phyloP scores from a whole-genome alignment of 2,888 invertebrate species.

The Synanthedon myopaeformis region DNA sequence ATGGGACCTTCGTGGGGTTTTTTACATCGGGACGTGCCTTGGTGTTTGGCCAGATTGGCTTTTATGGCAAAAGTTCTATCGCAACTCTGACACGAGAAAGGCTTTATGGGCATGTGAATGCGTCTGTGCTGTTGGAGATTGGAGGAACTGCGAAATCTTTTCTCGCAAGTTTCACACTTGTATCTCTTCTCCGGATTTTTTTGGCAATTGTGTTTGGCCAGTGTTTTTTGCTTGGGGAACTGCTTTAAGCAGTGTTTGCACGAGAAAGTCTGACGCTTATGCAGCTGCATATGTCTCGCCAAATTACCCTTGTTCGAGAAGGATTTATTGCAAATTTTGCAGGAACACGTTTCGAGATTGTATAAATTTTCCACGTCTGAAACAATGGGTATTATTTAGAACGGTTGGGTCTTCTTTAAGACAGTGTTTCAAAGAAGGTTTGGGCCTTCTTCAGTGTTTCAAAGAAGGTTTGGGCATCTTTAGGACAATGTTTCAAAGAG shows the following conservation, averaged over 20 bases:
- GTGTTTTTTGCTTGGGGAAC: constrained; percentile 6
- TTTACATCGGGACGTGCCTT: constrained; percentile 11
- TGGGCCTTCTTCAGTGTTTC: no score
- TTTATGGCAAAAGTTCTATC: constrained; percentile 15
- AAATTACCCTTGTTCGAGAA: constrained; percentile 14
- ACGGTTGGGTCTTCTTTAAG: no score
- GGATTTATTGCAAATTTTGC: constrained; percentile 14
- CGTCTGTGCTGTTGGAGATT: constrained; percentile 29
- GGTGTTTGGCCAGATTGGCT: constrained; percentile 18
- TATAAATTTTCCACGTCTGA: background rate
- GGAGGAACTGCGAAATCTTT: constrained; percentile 23
- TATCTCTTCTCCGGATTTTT: constrained; percentile 15
- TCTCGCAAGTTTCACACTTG: constrained; percentile 24
- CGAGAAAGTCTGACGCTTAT: constrained; percentile 8
- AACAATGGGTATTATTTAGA: constrained; percentile 3
- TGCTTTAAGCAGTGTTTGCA: background rate
- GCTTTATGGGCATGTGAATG: constrained; percentile 18
- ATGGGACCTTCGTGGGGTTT: constrained; percentile 8
- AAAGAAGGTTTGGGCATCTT: background rate
- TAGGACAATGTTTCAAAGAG: constrained; percentile 4
- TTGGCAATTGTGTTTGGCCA: constrained; percentile 9
- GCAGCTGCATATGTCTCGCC: constrained; percentile 12
- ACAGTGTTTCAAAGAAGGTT: no score
- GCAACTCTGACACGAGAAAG: constrained; percentile 19
- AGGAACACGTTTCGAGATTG: constrained; percentile 8